Base-by-base conservation (phyloP, 2,888 invertebrate species). In the Cabera pusaria region DNA sequence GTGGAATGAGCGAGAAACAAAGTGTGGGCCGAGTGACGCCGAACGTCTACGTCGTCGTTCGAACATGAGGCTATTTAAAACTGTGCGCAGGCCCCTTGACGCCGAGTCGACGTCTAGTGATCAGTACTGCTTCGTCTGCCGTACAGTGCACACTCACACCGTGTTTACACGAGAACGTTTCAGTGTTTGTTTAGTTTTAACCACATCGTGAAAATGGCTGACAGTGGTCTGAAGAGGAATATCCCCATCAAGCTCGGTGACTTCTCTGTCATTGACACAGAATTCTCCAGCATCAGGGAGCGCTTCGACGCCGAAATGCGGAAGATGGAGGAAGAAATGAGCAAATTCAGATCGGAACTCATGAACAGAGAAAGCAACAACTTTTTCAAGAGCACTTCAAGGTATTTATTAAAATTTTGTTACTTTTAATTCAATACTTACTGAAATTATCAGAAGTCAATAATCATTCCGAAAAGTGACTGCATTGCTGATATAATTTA, bases 281-380 rank as follows among this genome's bases (percentile, higher is more conserved):
- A 98, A 90, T 98, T 98, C 91, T 96, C 96, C 74, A 97, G 95
- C 89, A 98, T 98, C 80, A 93, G 97, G 71, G 97, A 97, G 82
- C 92, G 97, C 61, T 98, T 98, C 85, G 98, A 98, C 85, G 94
- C 95, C 52, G 98, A 98, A 92, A 98, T 98, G 98, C 92, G 95
- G 70, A 97, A 97, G 90, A 98, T 98, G 96, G 98, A 98, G 90
- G 98, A 98, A 71, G 98, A 98, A 90, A 98, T 98, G 98, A 94
- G 95, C 80, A 94, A 95, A 90, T 97, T 97, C 90, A 92, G 97
- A 65, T 95, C 95, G 56, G 97, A 97, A 80, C 91, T 97, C 52
- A 96, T 97, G 94, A 97, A 96, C 85, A 93, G 96, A 72, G 97
- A 97, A 84, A 95, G 95, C 72, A 94, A 95, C 82, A 95, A 96